Percentiles rank a stretch among this genome's conserved stretches.
phyloP scores from a whole-genome alignment of 2,888 invertebrate genomes.

The Perizoma affinitatum region DNA sequence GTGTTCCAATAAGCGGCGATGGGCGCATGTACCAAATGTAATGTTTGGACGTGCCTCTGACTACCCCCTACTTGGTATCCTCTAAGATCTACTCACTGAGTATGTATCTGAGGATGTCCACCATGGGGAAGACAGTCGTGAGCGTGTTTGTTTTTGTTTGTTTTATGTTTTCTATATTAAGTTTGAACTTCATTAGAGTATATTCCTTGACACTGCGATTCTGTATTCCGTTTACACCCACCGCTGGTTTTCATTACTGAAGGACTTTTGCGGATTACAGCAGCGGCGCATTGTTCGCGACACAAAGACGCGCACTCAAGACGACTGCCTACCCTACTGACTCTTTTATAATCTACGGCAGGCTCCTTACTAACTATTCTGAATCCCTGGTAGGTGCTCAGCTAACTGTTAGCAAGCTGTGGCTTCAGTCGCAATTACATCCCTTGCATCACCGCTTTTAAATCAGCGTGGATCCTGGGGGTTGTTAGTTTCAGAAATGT shows the following conservation, averaged over 20 bases:
- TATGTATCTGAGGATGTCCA: no score
- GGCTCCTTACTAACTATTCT: constrained; percentile 16
- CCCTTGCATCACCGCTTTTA: constrained; percentile 37
- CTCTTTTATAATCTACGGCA: constrained; percentile 4
- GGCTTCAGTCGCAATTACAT: constrained; percentile 36
- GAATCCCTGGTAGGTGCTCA: neutral
- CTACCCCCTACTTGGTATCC: no score
- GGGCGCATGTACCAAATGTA: no score
- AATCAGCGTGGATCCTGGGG: constrained; percentile 29
- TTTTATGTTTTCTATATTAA: neutral
- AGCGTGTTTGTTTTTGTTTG: no score
- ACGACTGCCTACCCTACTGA: constrained; percentile 14
- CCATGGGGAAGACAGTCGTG: no score
- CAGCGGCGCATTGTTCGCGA: constrained; percentile 36
- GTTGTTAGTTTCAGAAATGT: constrained; percentile 27
- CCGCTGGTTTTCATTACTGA: constrained; percentile 40
- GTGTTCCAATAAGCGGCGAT: no score
- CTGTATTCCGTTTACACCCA: constrained; percentile 6
- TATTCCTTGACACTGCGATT: constrained; percentile 6
- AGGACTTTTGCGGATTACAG: constrained; percentile 42
- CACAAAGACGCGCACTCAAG: constrained; percentile 42
- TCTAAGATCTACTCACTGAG: no score
- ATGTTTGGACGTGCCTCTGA: no score
- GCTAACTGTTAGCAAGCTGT: constrained; percentile 19
- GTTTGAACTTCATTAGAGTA: neutral